Base-by-base conservation (phyloP, 2,113 vertebrate species). In the Pungitius pungitius region DNA sequence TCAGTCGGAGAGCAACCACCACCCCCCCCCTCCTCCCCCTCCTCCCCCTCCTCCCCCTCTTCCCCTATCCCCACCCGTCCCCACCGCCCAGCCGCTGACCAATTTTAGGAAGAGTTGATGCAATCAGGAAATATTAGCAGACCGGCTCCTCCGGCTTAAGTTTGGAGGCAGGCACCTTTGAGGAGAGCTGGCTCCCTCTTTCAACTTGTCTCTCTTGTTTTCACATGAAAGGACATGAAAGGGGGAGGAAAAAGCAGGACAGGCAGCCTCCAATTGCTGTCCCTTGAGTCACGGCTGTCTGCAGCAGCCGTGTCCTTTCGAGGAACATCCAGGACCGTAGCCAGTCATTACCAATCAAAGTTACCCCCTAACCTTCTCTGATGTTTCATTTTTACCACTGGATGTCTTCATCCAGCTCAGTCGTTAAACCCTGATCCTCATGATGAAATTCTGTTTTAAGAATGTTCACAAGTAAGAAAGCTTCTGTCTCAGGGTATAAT, bases 221-320 rank as follows among this genome's bases (percentile, higher is more conserved):
- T 88, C 65, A 85, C 86, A 89, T 90, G 84, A 89, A 90, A 90
- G 83, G 87, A 87, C 88, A 90, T 89, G 86, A 91, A 91, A 90
- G 84, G 58, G 65, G 74, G n/a, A 81, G 81, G 62, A 74, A 87
- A 89, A 87, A 88, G 76, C 84, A 71, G 87, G 82, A 89, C 80
- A 76, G 83, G 79, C 83, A 73, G 72, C 76, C 76, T 49, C 75
- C 80, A 65, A 70, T 77, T 77, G 80, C 78, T 80, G 75, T 84
- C 81, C 78, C 85, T 56, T 66, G 87, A 88, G 84, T 87, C 82
- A 71, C 52, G 5, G 63, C 63, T 86, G 88, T 90, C 91, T 87
- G 85, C 67, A 74, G 73, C 77, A 67, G 85, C 76, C 82, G n/a
- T 70, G 83, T 88, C 77, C 82, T 91, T 90, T 91, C 79, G 81